phyloP scores from a whole-genome alignment of 1,140 invertebrate species.

The Choristoneura fumiferana region DNA sequence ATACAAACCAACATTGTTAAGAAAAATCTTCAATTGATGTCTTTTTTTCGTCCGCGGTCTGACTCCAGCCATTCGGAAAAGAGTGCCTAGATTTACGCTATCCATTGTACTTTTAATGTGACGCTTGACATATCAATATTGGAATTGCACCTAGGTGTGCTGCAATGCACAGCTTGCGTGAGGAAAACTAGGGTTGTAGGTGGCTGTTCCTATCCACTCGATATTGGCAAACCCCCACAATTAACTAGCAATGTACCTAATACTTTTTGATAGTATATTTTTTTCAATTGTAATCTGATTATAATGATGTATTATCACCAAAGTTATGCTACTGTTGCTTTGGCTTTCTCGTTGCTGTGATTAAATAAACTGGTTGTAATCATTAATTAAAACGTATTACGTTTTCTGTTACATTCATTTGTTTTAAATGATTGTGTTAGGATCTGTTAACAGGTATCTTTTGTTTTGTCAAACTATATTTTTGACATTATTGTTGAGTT shows the following conservation, averaged over 20 bases:
- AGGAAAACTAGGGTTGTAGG: slow-evolving; percentile 23
- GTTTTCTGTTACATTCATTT: slow-evolving; percentile 44
- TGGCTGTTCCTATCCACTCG: slow-evolving; percentile 49
- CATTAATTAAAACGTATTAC: slow-evolving; percentile 37
- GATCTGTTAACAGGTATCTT: slow-evolving; percentile 25
- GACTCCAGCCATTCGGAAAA: slow-evolving; percentile 28
- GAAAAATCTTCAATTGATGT: no score
- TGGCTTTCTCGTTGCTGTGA: slow-evolving; percentile 63
- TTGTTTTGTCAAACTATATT: neutral
- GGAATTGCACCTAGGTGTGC: slow-evolving; percentile 57
- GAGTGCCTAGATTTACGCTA: slow-evolving; percentile 53
- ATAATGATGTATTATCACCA: slow-evolving; percentile 29
- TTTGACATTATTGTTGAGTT: neutral
- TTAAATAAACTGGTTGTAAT: slow-evolving; percentile 32
- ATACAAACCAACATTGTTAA: no score
- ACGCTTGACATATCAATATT: slow-evolving; percentile 63
- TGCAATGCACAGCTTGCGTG: slow-evolving; percentile 64
- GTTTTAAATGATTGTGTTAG: slow-evolving; percentile 22
- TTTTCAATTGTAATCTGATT: slow-evolving; percentile 12
- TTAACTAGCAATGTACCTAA: slow-evolving; percentile 30
- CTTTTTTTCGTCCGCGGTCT: neutral
- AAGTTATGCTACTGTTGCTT: slow-evolving; percentile 60
- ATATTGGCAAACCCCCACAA: slow-evolving; percentile 76
- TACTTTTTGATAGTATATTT: slow-evolving; percentile 9
- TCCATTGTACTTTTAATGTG: slow-evolving; percentile 39